Evolutionary conservation across 2,888 invertebrate genomes (phyloP).

Genomic region (Odontocolon sp.): DNA sequence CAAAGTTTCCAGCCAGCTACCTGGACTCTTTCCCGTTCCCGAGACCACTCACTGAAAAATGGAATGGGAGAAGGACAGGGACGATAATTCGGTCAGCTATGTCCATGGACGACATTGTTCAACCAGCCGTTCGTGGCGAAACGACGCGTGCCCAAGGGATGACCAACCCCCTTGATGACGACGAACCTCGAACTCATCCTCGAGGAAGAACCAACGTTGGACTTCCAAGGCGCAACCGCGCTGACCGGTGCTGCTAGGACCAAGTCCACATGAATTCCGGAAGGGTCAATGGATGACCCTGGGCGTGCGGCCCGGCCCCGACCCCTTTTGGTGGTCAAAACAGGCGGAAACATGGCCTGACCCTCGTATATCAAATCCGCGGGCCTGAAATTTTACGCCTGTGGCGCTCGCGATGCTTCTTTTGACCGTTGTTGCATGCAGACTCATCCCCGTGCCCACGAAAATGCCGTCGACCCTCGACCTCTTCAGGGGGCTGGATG

Average conservation of each 20-base stretch:
- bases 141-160: conserved; percentile 65
- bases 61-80: conserved; percentile 40
- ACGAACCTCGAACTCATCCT: conserved; percentile 58
- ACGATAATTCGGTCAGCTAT: conserved; percentile 73
- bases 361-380: conserved; percentile 77
- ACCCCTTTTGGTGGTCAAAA: conserved; percentile 81
- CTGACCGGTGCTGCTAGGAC: conserved; percentile 29
- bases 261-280: conserved; percentile 37
- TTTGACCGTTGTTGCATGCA: neutral
- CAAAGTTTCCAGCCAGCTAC: conserved; percentile 28
- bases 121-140: conserved; percentile 63
- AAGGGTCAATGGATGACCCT: conserved; percentile 76
- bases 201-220: conserved; percentile 46
- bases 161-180: conserved; percentile 20
- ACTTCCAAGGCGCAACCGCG: conserved; percentile 7
- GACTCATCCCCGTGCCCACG: conserved; percentile 42
- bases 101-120: conserved; percentile 56
- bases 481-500: conserved; percentile 21
- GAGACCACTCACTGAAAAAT: conserved; percentile 14
- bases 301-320: conserved; percentile 78
- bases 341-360: conserved; percentile 81
- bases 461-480: conserved; percentile 51
- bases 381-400: conserved; percentile 52
- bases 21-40: conserved; percentile 27
- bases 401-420: conserved; percentile 26